Conservation (phyloP, 2,888 invertebrate species). For the Acleris laterana region DNA sequence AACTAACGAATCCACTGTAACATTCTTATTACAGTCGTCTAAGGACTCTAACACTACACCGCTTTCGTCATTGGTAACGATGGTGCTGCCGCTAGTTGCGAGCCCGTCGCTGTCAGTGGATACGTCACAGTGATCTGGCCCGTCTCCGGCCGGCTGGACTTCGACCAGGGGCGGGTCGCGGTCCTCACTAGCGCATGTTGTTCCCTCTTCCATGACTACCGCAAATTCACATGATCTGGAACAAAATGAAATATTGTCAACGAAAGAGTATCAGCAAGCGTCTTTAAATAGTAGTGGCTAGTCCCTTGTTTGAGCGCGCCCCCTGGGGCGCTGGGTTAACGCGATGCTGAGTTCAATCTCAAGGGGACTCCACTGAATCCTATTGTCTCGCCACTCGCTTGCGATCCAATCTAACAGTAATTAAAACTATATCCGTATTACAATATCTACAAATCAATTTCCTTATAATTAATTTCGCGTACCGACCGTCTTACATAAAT, state of each 20-base stretch:
- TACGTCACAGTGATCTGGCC: constrained; percentile 45
- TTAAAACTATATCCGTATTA: constrained; percentile 37
- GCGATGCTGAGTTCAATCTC: constrained; percentile 52
- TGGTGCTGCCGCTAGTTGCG: constrained; percentile 50
- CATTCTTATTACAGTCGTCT: constrained; percentile 52
- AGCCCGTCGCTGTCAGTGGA: constrained; percentile 49
- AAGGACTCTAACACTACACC: constrained; percentile 55
- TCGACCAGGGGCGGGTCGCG: constrained; percentile 49
- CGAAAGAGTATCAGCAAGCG: constrained; percentile 46
- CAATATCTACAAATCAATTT: constrained; percentile 15
- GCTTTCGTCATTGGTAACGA: constrained; percentile 56
- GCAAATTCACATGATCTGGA: constrained; percentile 78
- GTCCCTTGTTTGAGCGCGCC: constrained; percentile 56
- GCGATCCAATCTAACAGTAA: constrained; percentile 23
- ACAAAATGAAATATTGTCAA: constrained; percentile 54
- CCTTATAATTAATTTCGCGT: constrained; percentile 19
- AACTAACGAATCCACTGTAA: constrained; percentile 52
- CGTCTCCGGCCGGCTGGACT: constrained; percentile 51
- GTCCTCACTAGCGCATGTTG: constrained; percentile 52
- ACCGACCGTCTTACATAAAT: constrained; percentile 18
- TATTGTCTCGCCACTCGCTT: constrained; percentile 58
- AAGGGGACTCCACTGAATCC: constrained; percentile 55
- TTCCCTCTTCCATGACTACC: constrained; percentile 70
- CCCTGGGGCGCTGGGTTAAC: constrained; percentile 49
- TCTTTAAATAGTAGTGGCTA: constrained; percentile 57